Base-by-base conservation (phyloP, 2,888 invertebrate genomes). In the Dasypolia templi region DNA sequence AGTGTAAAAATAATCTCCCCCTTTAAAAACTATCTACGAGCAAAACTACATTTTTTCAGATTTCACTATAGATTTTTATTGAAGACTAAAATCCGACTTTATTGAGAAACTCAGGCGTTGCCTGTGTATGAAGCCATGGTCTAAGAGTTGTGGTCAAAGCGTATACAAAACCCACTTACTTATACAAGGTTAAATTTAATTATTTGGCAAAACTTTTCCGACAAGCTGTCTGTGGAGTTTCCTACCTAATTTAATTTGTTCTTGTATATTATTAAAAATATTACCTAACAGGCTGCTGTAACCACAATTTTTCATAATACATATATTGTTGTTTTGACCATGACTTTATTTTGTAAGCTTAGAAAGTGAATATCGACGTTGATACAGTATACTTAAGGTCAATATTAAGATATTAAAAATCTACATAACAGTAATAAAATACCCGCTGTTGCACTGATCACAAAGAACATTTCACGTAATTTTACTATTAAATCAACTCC, bases 1-100 rank as follows among this genome's bases (percentile, higher is more conserved):
- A 59, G 35, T 29, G n/a, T 51, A 67, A 26, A 32, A 53, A 70
- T 19, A n/a, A 67, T 68, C 81, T 82, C 83, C 87, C 85, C 79
- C 74, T 56, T 66, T 72, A 59, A 72, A 74, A 77, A 67, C 77
- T 79, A 86, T 72, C 58, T 79, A 83, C n/a, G 81, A 87, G 85
- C 79, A 87, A 84, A 82, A 62, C 35, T 42, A 56, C 2, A 71
- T 87, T 83, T 85, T 81, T 85, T 86, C 83, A 70, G 61, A 63
- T 71, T 75, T 72, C 1, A 22, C 42, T 74, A 68, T 55, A 77
- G 46, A 86, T 66, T n/a, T 55, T 61, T 64, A 42, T 59, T 58
- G 19, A 69, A 66, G 62, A 39, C 11, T 55, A 67, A 73, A n/a
- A 19, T 29, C 44, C 11, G 29, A 46, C 64, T 51, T 70, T 51